Base-by-base conservation (phyloP, 1,140 invertebrate genomes). In the Penaeus indicus region DNA sequence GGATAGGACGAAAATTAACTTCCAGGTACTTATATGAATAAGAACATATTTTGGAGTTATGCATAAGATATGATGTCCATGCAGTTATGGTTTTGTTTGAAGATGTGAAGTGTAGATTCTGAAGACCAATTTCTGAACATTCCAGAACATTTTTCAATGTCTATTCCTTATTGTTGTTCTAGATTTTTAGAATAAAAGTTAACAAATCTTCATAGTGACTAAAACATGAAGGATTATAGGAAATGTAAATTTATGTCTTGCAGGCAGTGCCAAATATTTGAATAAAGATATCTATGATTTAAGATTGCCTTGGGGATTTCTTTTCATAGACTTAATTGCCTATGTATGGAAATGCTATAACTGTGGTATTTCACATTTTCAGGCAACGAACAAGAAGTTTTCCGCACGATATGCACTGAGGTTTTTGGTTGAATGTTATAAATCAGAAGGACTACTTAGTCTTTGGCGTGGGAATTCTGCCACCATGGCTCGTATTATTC, bases 391-490 rank as follows among this genome's bases (percentile, higher is more conserved):
- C 42, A 86, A 88, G 72, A 88, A 86, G n/a, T 91, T 91, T 80
- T 89, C 90, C 25, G 86, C 88, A 25, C 90, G 82, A n/a, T 85
- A 85, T 38, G 90, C 91, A 16, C 69, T 91, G 11, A 42, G 85
- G 11, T 92, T 88, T 54, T 25, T 90, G 75, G 11, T 42, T 19
- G 62, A 93, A 92, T 92, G 86, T 85, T 90, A 90, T 81, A 60
- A 90, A 19, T 69, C 78, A 27, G 96, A 98, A 92, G 97, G 99
- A 5, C 92, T 97, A 32, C 90, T 96, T 13, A 96, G 96, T 87
- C 93, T 99, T 88, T 99, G 98, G 97, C 94, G 98, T 69, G 99
- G 99, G 19, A 99, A 99, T 94, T 98, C 97, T 90, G 99, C 98
- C 1, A 99, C 98, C 0, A 98, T 99, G 97, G 97, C 97, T 0